Conservation (phyloP, 2,797 vertebrate species). For the Pseudochaenichthys georgianus region DNA sequence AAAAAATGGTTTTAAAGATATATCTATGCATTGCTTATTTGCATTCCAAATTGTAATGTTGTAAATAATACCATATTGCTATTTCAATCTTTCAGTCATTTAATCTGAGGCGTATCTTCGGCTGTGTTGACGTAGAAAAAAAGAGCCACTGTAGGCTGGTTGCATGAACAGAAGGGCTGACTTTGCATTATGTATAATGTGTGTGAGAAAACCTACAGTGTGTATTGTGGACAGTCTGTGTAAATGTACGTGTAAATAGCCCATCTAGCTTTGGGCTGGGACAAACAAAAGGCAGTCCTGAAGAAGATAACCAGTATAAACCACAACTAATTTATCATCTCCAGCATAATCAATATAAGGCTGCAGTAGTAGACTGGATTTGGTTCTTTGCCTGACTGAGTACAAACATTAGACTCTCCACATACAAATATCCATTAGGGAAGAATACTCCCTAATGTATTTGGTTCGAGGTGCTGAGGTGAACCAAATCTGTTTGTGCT, state of each 20-base stretch:
- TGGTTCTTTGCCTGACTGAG: neutral
- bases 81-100: conserved; percentile 27
- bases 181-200: conserved; percentile 25
- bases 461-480: too few species aligned
- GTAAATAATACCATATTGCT: conserved; percentile 9
- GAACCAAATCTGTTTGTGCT: neutral
- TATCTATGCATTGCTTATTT: conserved; percentile 17
- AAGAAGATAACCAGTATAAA: neutral
- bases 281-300: neutral
- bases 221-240: neutral
- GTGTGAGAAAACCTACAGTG: conserved; percentile 11
- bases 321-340: neutral
- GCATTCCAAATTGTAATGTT: conserved; percentile 13
- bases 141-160: conserved; percentile 9
- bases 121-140: conserved; percentile 16
- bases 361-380: neutral
- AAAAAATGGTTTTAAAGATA: neutral
- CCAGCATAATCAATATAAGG: conserved; percentile 1
- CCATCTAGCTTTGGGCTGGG: conserved; percentile 3
- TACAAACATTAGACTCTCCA: neutral
- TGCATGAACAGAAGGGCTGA: conserved; percentile 44
- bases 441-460: neutral
- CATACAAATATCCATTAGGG: neutral
- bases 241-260: conserved; percentile 1
- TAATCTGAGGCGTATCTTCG: conserved; percentile 15